Evolutionary conservation across 2,113 vertebrate species (phyloP).

Genomic region (Urocynchramus pylzowi): DNA sequence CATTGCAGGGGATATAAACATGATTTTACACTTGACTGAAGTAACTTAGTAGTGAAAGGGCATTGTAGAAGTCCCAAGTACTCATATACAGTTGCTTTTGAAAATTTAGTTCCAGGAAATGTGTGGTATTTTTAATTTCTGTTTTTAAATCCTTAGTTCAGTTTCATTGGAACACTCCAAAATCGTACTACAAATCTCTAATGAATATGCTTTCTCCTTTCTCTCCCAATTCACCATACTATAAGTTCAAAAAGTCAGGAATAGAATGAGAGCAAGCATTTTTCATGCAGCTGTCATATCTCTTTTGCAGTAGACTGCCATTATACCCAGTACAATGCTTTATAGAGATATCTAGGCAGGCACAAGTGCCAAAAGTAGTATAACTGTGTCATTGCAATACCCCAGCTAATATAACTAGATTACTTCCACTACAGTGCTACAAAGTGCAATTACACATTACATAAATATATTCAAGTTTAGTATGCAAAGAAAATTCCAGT

Average conservation of each 20-base stretch:
- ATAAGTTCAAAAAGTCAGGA: neutral
- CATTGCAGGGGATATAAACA: neutral
- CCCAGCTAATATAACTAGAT: neutral
- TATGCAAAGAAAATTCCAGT: neutral
- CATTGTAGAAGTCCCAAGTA: neutral
- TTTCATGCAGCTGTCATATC: neutral
- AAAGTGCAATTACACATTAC: neutral
- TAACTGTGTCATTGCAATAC: neutral
- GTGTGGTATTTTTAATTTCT: neutral
- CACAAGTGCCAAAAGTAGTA: neutral
- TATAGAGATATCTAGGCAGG: neutral
- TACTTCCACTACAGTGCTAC: neutral
- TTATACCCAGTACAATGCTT: neutral
- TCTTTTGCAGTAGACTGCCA: neutral
- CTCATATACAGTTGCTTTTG: neutral
- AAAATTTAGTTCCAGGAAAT: neutral
- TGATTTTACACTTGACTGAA: neutral
- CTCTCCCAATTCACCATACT: neutral
- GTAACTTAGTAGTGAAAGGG: neutral
- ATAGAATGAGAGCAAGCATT: neutral
- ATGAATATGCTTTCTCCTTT: neutral
- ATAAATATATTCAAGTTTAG: neutral
- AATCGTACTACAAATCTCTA: neutral
- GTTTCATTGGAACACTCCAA: neutral
- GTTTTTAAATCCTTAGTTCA: neutral